phyloP scores from a whole-genome alignment of 2,113 vertebrate genomes.

The Platichthys stellatus region DNA sequence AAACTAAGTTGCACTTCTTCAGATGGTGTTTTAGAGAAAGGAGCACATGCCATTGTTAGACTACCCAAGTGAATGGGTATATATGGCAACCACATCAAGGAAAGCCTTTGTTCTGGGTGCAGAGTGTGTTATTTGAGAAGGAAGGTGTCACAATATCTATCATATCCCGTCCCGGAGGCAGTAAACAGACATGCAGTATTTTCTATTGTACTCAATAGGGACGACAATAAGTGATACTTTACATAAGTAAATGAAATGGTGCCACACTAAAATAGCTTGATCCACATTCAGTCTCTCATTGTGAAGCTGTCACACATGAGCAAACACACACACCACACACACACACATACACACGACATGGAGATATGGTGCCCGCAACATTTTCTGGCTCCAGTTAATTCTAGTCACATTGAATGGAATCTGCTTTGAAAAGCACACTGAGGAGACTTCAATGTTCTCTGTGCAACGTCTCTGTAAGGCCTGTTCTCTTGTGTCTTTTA shows the following conservation, averaged over 20 bases:
- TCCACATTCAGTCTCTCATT: neutral
- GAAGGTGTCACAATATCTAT: neutral
- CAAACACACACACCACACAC: neutral
- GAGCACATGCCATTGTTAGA: neutral
- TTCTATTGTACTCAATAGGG: neutral
- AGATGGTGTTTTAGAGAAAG: neutral
- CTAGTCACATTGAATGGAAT: conserved; percentile 15
- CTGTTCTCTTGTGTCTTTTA: neutral
- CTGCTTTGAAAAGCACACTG: conserved; percentile 21
- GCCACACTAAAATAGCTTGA: neutral
- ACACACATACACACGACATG: neutral
- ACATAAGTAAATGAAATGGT: neutral
- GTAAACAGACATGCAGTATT: neutral
- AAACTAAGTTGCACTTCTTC: neutral
- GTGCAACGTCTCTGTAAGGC: neutral
- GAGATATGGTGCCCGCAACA: neutral
- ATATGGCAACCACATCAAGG: conserved; percentile 3
- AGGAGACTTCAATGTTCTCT: conserved; percentile 6
- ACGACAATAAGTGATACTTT: neutral
- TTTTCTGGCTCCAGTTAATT: conserved; percentile 6
- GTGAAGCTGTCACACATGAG: neutral
- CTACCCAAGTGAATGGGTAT: too few species aligned
- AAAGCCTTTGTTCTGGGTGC: neutral
- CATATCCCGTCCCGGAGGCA: neutral
- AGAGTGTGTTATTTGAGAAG: neutral